Evolutionary conservation across 2,113 vertebrate species (phyloP).

Genomic region (Python bivittatus): DNA sequence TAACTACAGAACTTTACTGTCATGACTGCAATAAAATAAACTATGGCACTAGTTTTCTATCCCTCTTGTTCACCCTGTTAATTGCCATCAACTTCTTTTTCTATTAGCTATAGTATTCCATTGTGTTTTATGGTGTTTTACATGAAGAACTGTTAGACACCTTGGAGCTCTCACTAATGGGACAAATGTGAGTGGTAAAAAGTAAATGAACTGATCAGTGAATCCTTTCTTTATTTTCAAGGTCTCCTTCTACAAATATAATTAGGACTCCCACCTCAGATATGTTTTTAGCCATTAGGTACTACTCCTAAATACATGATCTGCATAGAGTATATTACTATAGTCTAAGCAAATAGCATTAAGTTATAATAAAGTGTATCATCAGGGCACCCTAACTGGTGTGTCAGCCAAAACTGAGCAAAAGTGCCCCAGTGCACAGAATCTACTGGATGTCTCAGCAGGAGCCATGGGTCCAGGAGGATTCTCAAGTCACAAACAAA

Average conservation of each 20-base stretch:
- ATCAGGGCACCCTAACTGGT: no score
- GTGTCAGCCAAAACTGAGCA: no score
- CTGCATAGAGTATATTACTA: no score
- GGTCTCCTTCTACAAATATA: neutral
- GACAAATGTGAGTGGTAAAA: neutral
- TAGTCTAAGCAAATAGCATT: no score
- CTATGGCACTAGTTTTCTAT: neutral
- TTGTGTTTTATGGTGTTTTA: neutral
- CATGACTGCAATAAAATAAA: neutral
- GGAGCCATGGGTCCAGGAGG: no score
- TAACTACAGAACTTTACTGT: neutral
- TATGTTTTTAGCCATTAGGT: no score
- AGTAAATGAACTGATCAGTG: neutral
- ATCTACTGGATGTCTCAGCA: no score
- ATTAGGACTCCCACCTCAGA: neutral
- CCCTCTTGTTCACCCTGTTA: neutral
- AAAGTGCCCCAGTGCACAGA: no score
- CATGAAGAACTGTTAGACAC: neutral
- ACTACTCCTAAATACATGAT: no score
- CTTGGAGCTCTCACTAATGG: neutral
- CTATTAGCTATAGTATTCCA: neutral
- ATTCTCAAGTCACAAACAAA: no score
- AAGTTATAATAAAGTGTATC: no score
- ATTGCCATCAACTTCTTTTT: neutral
- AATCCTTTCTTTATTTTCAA: neutral